phyloP scores from a whole-genome alignment of 2,888 invertebrate species.

The Lasioglossum pauxillum region DNA sequence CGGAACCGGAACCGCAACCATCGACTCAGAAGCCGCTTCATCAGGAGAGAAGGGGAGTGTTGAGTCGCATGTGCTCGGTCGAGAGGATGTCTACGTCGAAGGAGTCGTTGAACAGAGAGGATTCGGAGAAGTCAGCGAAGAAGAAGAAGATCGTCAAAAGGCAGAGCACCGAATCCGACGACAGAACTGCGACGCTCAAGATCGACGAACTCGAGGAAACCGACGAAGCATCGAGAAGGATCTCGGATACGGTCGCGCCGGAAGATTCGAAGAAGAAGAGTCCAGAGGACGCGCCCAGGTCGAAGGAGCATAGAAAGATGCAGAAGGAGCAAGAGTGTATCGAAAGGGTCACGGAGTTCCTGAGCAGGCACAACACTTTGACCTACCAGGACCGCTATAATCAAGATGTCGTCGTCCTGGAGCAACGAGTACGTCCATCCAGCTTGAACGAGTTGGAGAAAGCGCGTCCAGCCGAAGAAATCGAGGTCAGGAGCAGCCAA shows the following conservation, averaged over 20 bases:
- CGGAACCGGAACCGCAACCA: background rate
- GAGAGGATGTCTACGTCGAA: slow-evolving; percentile 28
- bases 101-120: slow-evolving; percentile 47
- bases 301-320: slow-evolving; percentile 71
- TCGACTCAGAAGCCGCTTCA: background rate
- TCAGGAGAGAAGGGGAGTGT: slow-evolving; percentile 27
- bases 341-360: slow-evolving; percentile 72
- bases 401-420: background rate
- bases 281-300: slow-evolving; percentile 29
- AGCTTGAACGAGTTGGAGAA: slow-evolving; percentile 25
- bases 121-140: slow-evolving; percentile 44
- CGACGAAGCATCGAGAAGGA: background rate
- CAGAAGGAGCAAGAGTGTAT: slow-evolving; percentile 81
- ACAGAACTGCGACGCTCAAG: slow-evolving; percentile 6
- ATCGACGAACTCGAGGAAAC: slow-evolving; percentile 20
- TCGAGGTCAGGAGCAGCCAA: background rate
- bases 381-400: slow-evolving; percentile 28
- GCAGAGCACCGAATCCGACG: slow-evolving; percentile 21
- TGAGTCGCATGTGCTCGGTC: slow-evolving; percentile 50
- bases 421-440: slow-evolving; percentile 53
- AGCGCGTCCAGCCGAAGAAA: background rate
- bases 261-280: slow-evolving; percentile 28
- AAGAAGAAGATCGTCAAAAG: slow-evolving; percentile 42
- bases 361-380: slow-evolving; percentile 67
- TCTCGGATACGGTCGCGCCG: background rate